Evolutionary conservation across 2,888 invertebrate genomes (phyloP), one percentile per base, ranked within the genome.

Genomic region (Micoletzkya japonica): DNA sequence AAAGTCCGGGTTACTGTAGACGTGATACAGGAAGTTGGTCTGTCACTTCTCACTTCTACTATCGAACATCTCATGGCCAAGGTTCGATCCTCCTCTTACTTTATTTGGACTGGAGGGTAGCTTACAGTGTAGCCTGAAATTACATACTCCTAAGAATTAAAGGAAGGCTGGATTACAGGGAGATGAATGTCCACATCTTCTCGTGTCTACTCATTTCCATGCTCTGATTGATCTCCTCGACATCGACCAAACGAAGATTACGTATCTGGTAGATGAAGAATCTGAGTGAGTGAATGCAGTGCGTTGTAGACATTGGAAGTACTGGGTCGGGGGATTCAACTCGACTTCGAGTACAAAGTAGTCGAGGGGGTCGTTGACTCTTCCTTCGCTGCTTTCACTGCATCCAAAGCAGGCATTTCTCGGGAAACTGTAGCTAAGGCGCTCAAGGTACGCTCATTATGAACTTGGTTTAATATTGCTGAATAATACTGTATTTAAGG

Each of bases 151-250:
- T 7, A n/a, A n/a, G n/a, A n/a, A n/a, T 20, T 52, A 7, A 1
- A 52, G n/a, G 24, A 52, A 14, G 10, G 24, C n/a, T 24, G 28
- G 24, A 52, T 50, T 10, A 52, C 26, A 24, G 24, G 14, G 52
- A 26, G 76, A 76, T 10, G 60, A 86, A 14, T 91, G 91, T 81
- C 93, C 94, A 0, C 92, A 92, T 82, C 87, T 92, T 1, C 87
- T 93, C 63, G 88, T 91, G 4, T 90, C 92, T 0, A 93, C 94
- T 0, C 93, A 94, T 86, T 91, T 91, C 82, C 90, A 91, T 78
- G 88, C 90, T 57, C 87, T 93, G 39, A 86, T 89, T 49, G 87
- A 89, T 64, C 88, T 90, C 68, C 86, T 93, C 14, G 66, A 66
- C 3, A 44, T 73, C 28, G 52, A 71, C 28, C 59, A 58, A 24